Evolutionary conservation across 2,113 vertebrate species (phyloP).

Genomic region (Rhinolophus sinicus): DNA sequence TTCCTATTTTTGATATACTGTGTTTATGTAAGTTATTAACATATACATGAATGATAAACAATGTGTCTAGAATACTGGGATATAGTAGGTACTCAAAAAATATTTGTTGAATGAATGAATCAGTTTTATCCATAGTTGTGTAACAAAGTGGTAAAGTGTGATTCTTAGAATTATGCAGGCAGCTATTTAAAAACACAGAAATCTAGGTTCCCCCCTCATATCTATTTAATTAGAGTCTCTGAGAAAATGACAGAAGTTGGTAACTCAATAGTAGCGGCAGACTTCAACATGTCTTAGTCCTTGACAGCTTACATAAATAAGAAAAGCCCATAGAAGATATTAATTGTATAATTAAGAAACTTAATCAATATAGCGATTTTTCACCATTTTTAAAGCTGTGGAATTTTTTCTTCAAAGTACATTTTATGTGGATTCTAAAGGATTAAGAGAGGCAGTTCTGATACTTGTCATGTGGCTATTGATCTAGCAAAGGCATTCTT

Average conservation of each 20-base stretch:
- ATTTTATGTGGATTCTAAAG: not conserved
- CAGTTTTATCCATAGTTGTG: not conserved
- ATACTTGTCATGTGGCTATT: not conserved
- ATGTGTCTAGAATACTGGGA: not conserved
- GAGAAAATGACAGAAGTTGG: constrained; percentile 14
- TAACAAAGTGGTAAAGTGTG: not conserved
- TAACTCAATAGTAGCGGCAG: not conserved
- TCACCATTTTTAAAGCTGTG: not conserved
- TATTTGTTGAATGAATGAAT: constrained; percentile 5
- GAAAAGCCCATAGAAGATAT: not conserved
- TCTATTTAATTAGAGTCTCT: not conserved
- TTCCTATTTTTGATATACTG: not conserved
- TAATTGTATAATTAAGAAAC: not conserved
- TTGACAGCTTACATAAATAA: constrained; percentile 22
- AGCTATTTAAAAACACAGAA: constrained; percentile 24
- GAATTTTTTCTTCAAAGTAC: not conserved
- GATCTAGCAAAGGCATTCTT: constrained; percentile 1
- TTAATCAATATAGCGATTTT: not conserved
- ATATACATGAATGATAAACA: not conserved
- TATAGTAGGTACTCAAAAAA: not conserved
- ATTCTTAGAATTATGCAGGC: not conserved
- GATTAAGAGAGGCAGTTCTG: not conserved
- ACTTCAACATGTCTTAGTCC: constrained; percentile 4
- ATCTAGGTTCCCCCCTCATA: not conserved
- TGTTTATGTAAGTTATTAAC: not conserved